Conservation (phyloP, 2,888 invertebrate species). For the Drosophila gaucha region DNA sequence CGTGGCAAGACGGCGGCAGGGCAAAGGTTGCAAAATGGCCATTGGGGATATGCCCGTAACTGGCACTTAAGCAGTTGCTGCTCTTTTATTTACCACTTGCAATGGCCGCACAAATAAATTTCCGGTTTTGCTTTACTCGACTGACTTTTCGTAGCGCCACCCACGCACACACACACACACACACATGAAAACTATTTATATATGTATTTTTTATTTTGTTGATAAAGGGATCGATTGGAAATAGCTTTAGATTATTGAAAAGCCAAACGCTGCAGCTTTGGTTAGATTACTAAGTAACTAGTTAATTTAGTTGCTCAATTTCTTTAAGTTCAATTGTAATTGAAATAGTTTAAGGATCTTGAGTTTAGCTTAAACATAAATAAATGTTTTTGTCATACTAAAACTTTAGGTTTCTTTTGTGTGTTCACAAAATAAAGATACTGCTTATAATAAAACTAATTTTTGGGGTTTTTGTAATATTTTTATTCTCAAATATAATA, state of each 20-base stretch:
- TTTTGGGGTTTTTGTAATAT: too few species aligned
- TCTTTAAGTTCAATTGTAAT: too few species aligned
- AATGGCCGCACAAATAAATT: conserved; percentile 49
- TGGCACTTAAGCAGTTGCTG: conserved; percentile 55
- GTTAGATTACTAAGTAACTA: too few species aligned
- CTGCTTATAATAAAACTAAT: too few species aligned
- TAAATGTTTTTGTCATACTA: too few species aligned
- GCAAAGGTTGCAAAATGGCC: conserved; percentile 31
- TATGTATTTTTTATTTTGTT: not conserved
- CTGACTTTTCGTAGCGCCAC: not conserved
- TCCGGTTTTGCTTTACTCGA: conserved; percentile 19
- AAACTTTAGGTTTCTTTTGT: too few species aligned
- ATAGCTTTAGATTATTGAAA: not conserved
- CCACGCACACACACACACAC: not conserved
- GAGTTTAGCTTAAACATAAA: too few species aligned
- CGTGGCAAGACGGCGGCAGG: not conserved
- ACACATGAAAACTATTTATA: not conserved
- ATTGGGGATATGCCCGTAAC: conserved; percentile 40
- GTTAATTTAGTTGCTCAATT: too few species aligned
- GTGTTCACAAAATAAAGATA: too few species aligned
- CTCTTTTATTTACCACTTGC: conserved; percentile 52
- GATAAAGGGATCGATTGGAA: not conserved
- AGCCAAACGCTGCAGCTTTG: not conserved
- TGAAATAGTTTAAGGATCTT: too few species aligned
- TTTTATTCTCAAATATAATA: too few species aligned